Evolutionary conservation across 2,888 invertebrate genomes (phyloP).

Genomic region (Lasioglossum villosulum): DNA sequence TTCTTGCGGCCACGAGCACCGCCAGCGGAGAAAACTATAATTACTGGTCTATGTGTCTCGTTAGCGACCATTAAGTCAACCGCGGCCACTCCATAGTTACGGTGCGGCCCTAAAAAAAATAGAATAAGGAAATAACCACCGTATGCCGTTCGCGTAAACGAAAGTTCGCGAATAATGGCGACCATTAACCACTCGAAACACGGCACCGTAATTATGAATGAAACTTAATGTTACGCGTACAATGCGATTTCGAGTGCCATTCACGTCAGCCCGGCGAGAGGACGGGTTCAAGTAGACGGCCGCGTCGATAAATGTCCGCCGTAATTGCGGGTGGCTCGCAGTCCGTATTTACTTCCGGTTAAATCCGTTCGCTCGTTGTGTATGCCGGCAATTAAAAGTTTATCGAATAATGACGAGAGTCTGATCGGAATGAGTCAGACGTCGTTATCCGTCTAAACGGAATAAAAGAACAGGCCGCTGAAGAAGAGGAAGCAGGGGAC

Average conservation of each 20-base stretch:
- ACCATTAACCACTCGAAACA: constrained; percentile 11
- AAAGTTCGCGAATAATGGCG: constrained; percentile 5
- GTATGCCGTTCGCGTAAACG: not conserved
- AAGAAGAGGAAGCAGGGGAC: not conserved
- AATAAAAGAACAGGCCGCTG: constrained; percentile 43
- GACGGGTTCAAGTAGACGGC: constrained; percentile 4
- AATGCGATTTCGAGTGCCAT: constrained; percentile 24
- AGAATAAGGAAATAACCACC: not conserved
- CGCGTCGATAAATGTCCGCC: constrained; percentile 10
- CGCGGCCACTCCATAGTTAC: constrained; percentile 7
- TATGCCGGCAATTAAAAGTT: constrained; percentile 70
- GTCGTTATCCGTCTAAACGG: constrained; percentile 54
- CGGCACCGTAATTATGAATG: not conserved
- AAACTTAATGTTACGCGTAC: constrained; percentile 22
- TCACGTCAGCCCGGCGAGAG: not conserved
- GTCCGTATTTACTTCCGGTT: constrained; percentile 26
- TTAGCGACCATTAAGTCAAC: constrained; percentile 10
- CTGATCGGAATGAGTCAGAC: constrained; percentile 51
- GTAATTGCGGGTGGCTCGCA: constrained; percentile 27
- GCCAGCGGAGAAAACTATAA: not conserved
- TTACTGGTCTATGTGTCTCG: not conserved
- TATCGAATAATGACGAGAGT: constrained; percentile 54
- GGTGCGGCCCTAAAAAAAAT: not conserved
- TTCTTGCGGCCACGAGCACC: not conserved
- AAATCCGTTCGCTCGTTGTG: constrained; percentile 34